Evolutionary conservation across 1,140 invertebrate genomes (phyloP).

Genomic region (Ostrea denselamellosa): DNA sequence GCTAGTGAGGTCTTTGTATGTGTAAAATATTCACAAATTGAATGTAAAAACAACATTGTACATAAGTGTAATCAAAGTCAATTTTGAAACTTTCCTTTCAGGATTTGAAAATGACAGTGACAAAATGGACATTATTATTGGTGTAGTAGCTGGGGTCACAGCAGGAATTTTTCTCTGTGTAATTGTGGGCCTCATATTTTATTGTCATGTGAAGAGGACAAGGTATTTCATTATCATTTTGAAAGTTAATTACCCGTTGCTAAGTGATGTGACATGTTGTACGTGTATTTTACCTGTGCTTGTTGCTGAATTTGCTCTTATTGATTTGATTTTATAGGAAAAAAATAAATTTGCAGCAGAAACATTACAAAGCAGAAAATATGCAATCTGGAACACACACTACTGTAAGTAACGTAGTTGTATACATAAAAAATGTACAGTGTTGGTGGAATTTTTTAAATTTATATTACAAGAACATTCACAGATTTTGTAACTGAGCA

Average conservation of each 20-base stretch:
- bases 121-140: conserved; percentile 67
- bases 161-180: conserved; percentile 68
- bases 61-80: too few relatives aligned
- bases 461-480: too few relatives aligned
- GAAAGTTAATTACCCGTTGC: too few relatives aligned
- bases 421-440: not conserved
- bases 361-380: conserved; percentile 66
- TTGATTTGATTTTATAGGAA: conserved; percentile 56
- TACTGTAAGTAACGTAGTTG: conserved; percentile 33
- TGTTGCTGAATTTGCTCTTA: not conserved
- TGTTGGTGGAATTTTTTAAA: not conserved
- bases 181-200: conserved; percentile 63
- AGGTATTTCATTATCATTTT: conserved; percentile 56
- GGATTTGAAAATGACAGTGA: conserved; percentile 35
- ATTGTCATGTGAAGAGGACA: conserved; percentile 66
- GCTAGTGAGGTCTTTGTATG: too few relatives aligned
- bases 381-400: conserved; percentile 63
- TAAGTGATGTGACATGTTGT: not conserved
- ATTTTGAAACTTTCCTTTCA: not conserved
- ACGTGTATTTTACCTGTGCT: not conserved
- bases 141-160: conserved; percentile 68
- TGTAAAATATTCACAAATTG: too few relatives aligned
- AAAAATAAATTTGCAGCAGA: conserved; percentile 69
- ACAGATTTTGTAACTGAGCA: too few relatives aligned
- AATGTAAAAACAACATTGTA: too few relatives aligned